Base-by-base conservation (phyloP, 2,888 invertebrate genomes). In the Paralinhomoeus sp. region DNA sequence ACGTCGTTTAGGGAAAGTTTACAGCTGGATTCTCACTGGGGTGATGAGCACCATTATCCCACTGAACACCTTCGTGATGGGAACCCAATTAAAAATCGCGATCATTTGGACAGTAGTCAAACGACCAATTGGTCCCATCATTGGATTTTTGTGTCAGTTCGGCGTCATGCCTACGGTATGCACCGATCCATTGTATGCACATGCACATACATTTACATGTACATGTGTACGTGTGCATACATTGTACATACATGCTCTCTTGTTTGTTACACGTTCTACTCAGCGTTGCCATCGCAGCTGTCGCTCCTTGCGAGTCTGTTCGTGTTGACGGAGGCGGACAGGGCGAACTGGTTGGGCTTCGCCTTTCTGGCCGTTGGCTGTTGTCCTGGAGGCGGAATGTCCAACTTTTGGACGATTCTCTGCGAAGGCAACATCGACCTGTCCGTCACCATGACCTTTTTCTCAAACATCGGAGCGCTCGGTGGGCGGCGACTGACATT, bases 401-500 rank as follows among this genome's bases (percentile, higher is more conserved):
- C 85, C 39, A 91, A 89, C 64, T 80, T 89, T 53, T 91, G 87
- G 84, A 78, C 84, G 0, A 77, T 79, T 52, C 72, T 89, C 22
- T 69, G 89, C 5, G 80, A 77, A 1, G 89, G 84, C 2, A 89
- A 91, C 65, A 72, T 91, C 2, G 78, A 84, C 62, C 70, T 91
- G 37, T 85, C 85, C 0, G 75, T 91, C 41, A 77, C 87, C 20
- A 84, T 91, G 85, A 91, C 89, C 0, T 75, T 84, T 3, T 69
- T 83, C 44, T 78, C 82, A 47, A 87, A 83, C 3, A 63, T 89
- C 5, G 76, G 77, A 0, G 78, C 85, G 1, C 79, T 89, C 57
- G 80, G 78, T 75, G 63, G 63, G 64, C n/a, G n/a, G n/a, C 17
- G 20, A 22, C 24, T 27, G 20, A 15, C 41, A 21, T 41, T 31